Percentiles rank a stretch among this genome's conserved stretches.
Conservation (phyloP, 2,113 vertebrate genomes). For the Sisor rabdophorus region DNA sequence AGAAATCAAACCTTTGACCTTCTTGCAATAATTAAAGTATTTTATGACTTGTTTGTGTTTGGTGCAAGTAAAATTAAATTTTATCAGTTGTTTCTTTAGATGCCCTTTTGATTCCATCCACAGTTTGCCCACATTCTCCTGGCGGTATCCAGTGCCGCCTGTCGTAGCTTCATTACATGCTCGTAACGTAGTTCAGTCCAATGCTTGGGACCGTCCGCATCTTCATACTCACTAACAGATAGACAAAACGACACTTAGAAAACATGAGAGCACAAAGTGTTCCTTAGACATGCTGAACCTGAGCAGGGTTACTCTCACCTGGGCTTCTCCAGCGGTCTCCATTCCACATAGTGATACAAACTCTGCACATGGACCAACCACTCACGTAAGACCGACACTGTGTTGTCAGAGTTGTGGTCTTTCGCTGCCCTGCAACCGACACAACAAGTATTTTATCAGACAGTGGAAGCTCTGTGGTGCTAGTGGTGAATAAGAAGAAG, state of each 20-base stretch:
- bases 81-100: not conserved
- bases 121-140: conserved; percentile 88
- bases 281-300: not conserved
- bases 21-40: too few species aligned
- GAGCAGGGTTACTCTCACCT: conserved; percentile 60
- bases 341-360: conserved; percentile 85
- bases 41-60: too few species aligned
- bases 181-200: conserved; percentile 82
- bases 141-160: conserved; percentile 79
- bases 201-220: conserved; percentile 82
- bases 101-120: not conserved
- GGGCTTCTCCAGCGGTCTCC: conserved; percentile 81
- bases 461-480: too few species aligned
- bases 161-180: conserved; percentile 85
- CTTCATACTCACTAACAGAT: conserved; percentile 62
- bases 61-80: too few species aligned
- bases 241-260: conserved; percentile 12
- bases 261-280: not conserved
- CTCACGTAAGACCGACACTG: conserved; percentile 75
- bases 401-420: conserved; percentile 86
- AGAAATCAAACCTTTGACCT: too few species aligned
- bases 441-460: not conserved
- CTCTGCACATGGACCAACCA: conserved; percentile 83
- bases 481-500: too few species aligned
- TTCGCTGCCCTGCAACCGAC: conserved; percentile 79